A percentile compares a stretch with the other conserved stretches of the same genome.
phyloP scores from a whole-genome alignment of 2,797 vertebrate species.

The Gouania willdenowi region DNA sequence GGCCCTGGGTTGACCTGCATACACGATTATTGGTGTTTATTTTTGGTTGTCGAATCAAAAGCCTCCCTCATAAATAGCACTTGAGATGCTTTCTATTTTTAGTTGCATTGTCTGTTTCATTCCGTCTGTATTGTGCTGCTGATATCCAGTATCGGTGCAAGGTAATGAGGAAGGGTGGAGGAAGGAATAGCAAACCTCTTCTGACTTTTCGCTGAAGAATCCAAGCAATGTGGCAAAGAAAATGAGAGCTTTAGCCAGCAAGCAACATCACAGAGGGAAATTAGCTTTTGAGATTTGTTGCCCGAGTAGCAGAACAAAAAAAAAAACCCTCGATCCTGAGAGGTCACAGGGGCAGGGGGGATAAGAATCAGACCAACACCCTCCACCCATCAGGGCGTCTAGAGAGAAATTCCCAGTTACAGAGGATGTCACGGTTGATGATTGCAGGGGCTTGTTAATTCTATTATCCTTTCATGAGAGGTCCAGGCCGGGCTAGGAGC shows the following conservation, averaged over 20 bases:
- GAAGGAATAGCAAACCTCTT: constrained; percentile 27
- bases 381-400: constrained; percentile 48
- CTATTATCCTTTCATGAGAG: constrained; percentile 63
- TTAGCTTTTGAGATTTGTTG: constrained; percentile 67
- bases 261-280: constrained; percentile 56
- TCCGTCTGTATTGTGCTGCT: constrained; percentile 34
- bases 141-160: constrained; percentile 42
- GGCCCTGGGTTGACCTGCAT: constrained; percentile 45
- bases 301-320: constrained; percentile 64
- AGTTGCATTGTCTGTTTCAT: constrained; percentile 32
- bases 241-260: constrained; percentile 21
- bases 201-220: too few species aligned
- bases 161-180: constrained; percentile 7
- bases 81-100: constrained; percentile 66
- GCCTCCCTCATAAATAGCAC: constrained; percentile 40
- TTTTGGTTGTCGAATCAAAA: constrained; percentile 52
- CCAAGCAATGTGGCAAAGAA: too few species aligned
- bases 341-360: constrained; percentile 50
- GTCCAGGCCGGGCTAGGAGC: constrained; percentile 46
- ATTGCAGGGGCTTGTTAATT: constrained; percentile 63
- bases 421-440: constrained; percentile 37
- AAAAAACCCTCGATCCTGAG: constrained; percentile 52
- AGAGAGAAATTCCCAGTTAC: constrained; percentile 24
- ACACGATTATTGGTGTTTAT: constrained; percentile 47
- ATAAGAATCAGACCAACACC: constrained; percentile 40